Conservation (phyloP, 2,888 invertebrate genomes). For the Clusia tigrina region DNA sequence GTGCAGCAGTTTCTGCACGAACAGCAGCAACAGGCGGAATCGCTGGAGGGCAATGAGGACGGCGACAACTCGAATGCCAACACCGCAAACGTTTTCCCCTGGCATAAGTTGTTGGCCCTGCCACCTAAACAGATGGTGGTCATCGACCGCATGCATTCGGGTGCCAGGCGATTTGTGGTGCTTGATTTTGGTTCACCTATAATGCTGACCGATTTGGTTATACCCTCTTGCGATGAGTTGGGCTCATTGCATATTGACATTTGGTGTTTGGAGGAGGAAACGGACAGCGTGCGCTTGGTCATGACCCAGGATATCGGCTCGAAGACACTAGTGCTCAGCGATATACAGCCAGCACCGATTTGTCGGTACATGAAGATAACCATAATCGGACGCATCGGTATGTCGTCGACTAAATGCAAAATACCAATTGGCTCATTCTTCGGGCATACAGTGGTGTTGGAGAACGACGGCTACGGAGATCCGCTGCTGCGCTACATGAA, state of each 20-base stretch:
- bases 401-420: constrained; percentile 88
- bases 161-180: constrained; percentile 89
- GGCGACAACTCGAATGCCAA: constrained; percentile 37
- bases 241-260: constrained; percentile 89
- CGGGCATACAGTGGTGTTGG: constrained; percentile 84
- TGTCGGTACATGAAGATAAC: constrained; percentile 92
- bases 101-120: constrained; percentile 80
- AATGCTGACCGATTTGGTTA: constrained; percentile 83
- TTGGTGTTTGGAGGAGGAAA: constrained; percentile 87
- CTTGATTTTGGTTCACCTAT: constrained; percentile 90
- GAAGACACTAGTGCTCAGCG: constrained; percentile 84
- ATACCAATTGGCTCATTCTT: constrained; percentile 94
- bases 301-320: constrained; percentile 88
- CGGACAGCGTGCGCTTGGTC: constrained; percentile 83
- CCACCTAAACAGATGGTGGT: constrained; percentile 87
- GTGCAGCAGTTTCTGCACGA: constrained; percentile 42
- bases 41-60: constrained; percentile 2
- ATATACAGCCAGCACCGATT: constrained; percentile 89
- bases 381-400: constrained; percentile 89
- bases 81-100: constrained; percentile 66
- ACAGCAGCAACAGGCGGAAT: constrained; percentile 36
- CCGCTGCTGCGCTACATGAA: constrained; percentile 55
- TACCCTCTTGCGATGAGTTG: constrained; percentile 82
- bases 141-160: constrained; percentile 92
- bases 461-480: constrained; percentile 68